phyloP scores from a whole-genome alignment of 2,113 vertebrate genomes.

The Genyomyrus donnyi region DNA sequence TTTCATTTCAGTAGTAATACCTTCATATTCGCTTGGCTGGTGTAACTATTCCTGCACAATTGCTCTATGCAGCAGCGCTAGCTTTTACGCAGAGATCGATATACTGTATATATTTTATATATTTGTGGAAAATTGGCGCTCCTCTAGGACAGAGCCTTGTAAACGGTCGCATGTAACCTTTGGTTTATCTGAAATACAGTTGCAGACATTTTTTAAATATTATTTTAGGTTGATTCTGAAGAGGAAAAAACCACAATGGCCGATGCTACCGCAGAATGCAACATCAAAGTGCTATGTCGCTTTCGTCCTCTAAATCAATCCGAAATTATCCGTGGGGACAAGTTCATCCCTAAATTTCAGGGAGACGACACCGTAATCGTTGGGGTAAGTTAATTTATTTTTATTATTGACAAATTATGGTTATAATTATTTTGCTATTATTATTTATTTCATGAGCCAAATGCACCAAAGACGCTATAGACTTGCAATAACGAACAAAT shows the following conservation, averaged over 20 bases:
- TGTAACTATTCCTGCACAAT: background rate
- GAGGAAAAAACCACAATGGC: conserved; percentile 62
- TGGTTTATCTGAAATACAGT: background rate
- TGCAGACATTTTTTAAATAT: background rate
- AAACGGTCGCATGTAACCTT: background rate
- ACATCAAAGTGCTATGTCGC: conserved; percentile 88
- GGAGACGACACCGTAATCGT: conserved; percentile 77
- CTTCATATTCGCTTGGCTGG: background rate
- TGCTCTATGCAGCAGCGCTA: conserved; percentile 8
- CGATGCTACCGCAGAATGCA: conserved; percentile 77
- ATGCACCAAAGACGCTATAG: background rate
- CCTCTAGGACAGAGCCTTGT: background rate
- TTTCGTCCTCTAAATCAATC: conserved; percentile 82
- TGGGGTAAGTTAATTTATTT: conserved; percentile 67
- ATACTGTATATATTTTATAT: background rate
- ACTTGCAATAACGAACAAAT: background rate
- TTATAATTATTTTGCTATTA: background rate
- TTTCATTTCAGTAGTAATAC: background rate
- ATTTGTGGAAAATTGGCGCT: background rate
- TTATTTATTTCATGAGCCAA: background rate
- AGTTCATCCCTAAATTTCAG: conserved; percentile 79
- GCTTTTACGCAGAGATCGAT: background rate
- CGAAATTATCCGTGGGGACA: conserved; percentile 78
- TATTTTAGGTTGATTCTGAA: conserved; percentile 1
- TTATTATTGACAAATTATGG: conserved; percentile 10